Conservation (phyloP, 2,888 invertebrate species). For the Volucella zonaria region DNA sequence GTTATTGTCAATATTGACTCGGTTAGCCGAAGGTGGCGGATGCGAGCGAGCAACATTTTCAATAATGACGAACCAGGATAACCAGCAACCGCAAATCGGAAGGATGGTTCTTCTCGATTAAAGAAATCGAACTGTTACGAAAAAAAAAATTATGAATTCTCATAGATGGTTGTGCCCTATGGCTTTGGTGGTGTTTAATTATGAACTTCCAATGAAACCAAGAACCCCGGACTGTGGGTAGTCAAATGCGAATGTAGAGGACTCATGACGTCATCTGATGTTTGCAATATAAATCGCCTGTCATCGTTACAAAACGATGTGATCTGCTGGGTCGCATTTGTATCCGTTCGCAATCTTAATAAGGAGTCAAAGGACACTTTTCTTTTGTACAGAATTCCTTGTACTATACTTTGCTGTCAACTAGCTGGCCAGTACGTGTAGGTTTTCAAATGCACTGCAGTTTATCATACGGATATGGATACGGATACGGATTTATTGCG, state of each 20-base stretch:
- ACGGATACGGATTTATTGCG: not conserved
- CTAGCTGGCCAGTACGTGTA: conserved; percentile 16
- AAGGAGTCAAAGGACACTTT: conserved; percentile 66
- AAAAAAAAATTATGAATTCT: not conserved
- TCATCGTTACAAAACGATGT: conserved; percentile 37
- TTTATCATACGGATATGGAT: conserved; percentile 39
- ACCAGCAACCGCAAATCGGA: conserved; percentile 4
- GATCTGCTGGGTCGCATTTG: conserved; percentile 45
- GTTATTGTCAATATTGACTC: conserved; percentile 48
- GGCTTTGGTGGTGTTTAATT: conserved; percentile 27
- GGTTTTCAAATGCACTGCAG: conserved; percentile 58
- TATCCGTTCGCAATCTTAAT: conserved; percentile 66
- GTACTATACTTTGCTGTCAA: conserved; percentile 34
- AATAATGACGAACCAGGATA: conserved; percentile 29
- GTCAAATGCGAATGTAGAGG: not conserved
- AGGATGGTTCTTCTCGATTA: not conserved
- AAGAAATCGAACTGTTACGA: conserved; percentile 4
- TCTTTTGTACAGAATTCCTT: conserved; percentile 50
- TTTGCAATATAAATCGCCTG: conserved; percentile 45
- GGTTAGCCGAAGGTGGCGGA: conserved; percentile 29
- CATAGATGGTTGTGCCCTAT: conserved; percentile 1
- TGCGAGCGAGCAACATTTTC: conserved; percentile 28
- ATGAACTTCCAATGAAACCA: conserved; percentile 38
- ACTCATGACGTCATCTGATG: conserved; percentile 46
- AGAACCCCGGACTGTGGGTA: not conserved